phyloP scores from a whole-genome alignment of 2,888 invertebrate genomes.

The Drosophila tanythrix region DNA sequence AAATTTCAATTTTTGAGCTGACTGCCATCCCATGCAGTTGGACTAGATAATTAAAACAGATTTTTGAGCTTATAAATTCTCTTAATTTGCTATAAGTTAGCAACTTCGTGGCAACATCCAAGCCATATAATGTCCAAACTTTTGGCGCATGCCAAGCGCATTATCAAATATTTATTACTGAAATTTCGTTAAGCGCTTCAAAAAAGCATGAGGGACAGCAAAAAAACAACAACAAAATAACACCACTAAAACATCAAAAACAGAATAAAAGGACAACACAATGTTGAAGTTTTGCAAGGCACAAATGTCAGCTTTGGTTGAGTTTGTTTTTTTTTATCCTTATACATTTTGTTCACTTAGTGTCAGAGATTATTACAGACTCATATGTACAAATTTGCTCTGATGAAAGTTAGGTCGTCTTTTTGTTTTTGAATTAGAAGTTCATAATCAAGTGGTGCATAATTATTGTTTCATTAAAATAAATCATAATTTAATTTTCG shows the following conservation, averaged over 20 bases:
- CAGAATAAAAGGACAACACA: constrained; percentile 13
- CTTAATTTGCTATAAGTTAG: constrained; percentile 38
- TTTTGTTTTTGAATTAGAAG: not conserved
- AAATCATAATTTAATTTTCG: not conserved
- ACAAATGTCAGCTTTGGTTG: constrained; percentile 54
- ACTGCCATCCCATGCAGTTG: constrained; percentile 4
- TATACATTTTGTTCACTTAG: constrained; percentile 17
- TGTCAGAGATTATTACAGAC: constrained; percentile 10
- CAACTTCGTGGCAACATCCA: constrained; percentile 25
- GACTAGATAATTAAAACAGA: constrained; percentile 27
- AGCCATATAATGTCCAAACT: constrained; percentile 38
- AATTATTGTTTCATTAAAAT: not conserved
- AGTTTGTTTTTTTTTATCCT: constrained; percentile 9
- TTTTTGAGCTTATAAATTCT: constrained; percentile 33
- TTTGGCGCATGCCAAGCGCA: constrained; percentile 38
- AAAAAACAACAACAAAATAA: constrained; percentile 3
- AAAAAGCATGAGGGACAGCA: constrained; percentile 49
- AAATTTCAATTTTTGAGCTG: not conserved
- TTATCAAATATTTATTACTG: constrained; percentile 57
- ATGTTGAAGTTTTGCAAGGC: constrained; percentile 51
- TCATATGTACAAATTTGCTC: constrained; percentile 34
- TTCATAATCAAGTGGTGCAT: not conserved
- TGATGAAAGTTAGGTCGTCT: not conserved
- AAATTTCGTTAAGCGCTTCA: constrained; percentile 46
- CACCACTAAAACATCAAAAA: not conserved